A percentile compares a stretch with the other conserved stretches of the same genome.
Evolutionary conservation across 2,797 vertebrate genomes (phyloP).

Genomic region (Gambusia yucatana): DNA sequence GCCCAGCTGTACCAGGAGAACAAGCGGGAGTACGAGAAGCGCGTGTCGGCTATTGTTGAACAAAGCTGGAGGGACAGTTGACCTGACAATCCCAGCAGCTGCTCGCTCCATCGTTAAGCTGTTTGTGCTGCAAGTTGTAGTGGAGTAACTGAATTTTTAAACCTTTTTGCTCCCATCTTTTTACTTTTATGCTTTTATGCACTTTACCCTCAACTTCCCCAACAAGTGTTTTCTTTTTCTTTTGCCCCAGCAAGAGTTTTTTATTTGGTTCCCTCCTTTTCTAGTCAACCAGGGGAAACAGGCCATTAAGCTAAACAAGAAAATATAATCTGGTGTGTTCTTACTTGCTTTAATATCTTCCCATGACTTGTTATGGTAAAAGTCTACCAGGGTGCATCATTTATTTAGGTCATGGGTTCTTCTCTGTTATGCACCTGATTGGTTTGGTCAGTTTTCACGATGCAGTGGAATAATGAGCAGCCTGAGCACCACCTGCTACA

Average conservation of each 20-base stretch:
- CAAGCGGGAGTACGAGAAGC: conserved; percentile 98
- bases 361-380: conserved; percentile 45
- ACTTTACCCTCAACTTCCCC: conserved; percentile 79
- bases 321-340: conserved; percentile 48
- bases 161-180: conserved; percentile 51
- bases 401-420: conserved; percentile 35
- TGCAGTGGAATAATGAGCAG: conserved; percentile 50
- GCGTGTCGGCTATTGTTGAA: conserved; percentile 98
- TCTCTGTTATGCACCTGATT: conserved; percentile 44
- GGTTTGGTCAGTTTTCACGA: conserved; percentile 41
- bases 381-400: conserved; percentile 41
- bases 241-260: conserved; percentile 42
- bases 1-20: conserved; percentile 99
- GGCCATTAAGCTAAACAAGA: conserved; percentile 37
- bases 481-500: conserved; percentile 50
- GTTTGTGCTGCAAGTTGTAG: conserved; percentile 72
- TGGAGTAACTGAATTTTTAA: conserved; percentile 58
- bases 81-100: conserved; percentile 71
- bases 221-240: not conserved
- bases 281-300: conserved; percentile 58
- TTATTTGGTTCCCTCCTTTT: conserved; percentile 44
- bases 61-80: conserved; percentile 99
- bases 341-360: conserved; percentile 57
- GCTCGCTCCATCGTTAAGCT: conserved; percentile 57
- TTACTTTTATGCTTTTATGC: conserved; percentile 84